Evolutionary conservation across 2,888 invertebrate genomes (phyloP).

Genomic region (Bellardia bayeri): DNA sequence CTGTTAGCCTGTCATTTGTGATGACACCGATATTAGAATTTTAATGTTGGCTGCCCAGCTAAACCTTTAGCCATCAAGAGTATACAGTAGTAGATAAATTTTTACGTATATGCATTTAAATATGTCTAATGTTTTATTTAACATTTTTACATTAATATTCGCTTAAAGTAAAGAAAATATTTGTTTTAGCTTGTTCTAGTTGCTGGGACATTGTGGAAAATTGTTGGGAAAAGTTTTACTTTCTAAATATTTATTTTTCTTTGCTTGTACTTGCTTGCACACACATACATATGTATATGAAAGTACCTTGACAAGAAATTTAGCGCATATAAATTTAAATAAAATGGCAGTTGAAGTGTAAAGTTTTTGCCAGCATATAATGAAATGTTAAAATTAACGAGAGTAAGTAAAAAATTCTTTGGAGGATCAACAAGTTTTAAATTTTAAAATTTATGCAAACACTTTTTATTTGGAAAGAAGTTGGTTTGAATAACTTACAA

Average conservation of each 20-base stretch:
- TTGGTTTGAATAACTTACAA: no score
- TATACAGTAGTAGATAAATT: background rate
- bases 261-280: background rate
- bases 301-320: background rate
- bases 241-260: background rate
- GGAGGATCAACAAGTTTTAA: background rate
- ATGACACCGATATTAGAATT: constrained; percentile 46
- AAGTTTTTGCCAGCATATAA: background rate
- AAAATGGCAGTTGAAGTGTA: background rate
- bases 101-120: background rate
- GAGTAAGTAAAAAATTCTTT: background rate
- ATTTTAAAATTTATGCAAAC: background rate
- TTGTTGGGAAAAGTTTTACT: constrained; percentile 1
- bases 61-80: background rate
- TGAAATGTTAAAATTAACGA: background rate
- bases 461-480: no score
- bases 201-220: background rate
- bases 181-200: constrained; percentile 17
- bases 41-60: constrained; percentile 7
- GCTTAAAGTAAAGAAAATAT: constrained; percentile 21
- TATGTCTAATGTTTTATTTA: background rate
- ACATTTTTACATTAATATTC: constrained; percentile 8
- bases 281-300: background rate
- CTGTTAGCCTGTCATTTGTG: constrained; percentile 39
- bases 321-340: constrained; percentile 3